Percentiles rank a stretch among this genome's conserved stretches.
These are phyloP conservation scores for Oryzias dopingdopingensis DNA, from an alignment of 2,797 vertebrate genomes.

Conservation along the genomic window DNA sequence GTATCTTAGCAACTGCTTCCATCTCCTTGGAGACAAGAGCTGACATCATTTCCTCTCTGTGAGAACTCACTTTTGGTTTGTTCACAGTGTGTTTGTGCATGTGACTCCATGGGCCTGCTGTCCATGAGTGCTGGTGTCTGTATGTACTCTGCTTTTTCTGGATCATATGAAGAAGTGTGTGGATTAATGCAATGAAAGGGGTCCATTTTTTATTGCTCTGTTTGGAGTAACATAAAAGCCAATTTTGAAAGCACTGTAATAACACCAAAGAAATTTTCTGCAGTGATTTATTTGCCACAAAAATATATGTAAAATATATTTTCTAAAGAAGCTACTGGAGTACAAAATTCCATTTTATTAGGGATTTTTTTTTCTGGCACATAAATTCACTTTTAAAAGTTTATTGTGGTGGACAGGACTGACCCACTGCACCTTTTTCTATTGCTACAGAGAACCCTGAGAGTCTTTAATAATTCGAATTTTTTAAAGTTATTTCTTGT, in stretches of 20 bases:
- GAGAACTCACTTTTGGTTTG: slow-evolving; percentile 75
- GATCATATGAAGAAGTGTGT: slow-evolving; percentile 47
- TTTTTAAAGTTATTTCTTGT: too few relatives aligned
- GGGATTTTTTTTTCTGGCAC: neutral
- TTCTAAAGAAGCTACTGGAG: neutral
- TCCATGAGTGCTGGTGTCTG: slow-evolving; percentile 13
- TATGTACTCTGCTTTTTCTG: slow-evolving; percentile 27
- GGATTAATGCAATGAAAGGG: slow-evolving; percentile 17
- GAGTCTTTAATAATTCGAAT: too few relatives aligned
- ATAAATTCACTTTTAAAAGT: neutral
- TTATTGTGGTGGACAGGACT: neutral
- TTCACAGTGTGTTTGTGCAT: slow-evolving; percentile 59
- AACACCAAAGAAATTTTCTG: neutral
- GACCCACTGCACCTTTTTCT: neutral
- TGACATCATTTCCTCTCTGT: slow-evolving; percentile 81
- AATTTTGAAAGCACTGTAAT: neutral
- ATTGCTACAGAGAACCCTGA: neutral
- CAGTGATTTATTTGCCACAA: neutral
- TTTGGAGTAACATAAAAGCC: neutral
- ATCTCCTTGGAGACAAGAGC: slow-evolving; percentile 82
- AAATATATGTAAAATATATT: neutral
- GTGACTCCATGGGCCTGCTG: slow-evolving; percentile 28
- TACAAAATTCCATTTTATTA: neutral
- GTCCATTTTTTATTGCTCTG: slow-evolving; percentile 1
- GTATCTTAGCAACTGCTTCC: slow-evolving; percentile 84